Evolutionary conservation across 2,113 vertebrate species (phyloP).

Genomic region (human (Homo sapiens)): DNA sequence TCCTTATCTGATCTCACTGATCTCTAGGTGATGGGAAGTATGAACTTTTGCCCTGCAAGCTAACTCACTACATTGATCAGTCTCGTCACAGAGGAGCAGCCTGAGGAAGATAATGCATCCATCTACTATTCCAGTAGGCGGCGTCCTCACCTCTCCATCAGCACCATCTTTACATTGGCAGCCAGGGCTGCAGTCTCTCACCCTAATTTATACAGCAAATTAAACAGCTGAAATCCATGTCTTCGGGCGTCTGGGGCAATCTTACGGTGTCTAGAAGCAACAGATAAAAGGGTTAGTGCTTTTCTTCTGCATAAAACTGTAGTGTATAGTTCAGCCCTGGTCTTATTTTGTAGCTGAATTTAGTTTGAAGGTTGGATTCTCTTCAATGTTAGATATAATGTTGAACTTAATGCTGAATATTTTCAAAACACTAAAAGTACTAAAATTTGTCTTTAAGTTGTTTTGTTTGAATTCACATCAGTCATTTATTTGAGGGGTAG

Average conservation of each 20-base stretch:
- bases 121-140: conserved; percentile 32
- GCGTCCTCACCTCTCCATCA: neutral
- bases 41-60: neutral
- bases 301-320: neutral
- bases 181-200: neutral
- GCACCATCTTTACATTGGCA: neutral
- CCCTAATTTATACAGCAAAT: neutral
- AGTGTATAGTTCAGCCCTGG: neutral
- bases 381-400: neutral
- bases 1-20: neutral
- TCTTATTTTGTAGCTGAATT: neutral
- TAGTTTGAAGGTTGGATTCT: neutral
- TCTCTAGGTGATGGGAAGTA: neutral
- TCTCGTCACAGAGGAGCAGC: neutral
- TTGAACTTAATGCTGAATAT: neutral
- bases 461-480: neutral
- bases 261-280: neutral
- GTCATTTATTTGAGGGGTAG: neutral
- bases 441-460: neutral
- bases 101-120: neutral
- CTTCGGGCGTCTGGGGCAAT: neutral
- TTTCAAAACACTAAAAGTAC: neutral
- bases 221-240: neutral
- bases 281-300: neutral
- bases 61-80: neutral